Evolutionary conservation across 92 coral and sea anemone species (phyloP).

Genomic region (Palythoa heliodiscus): DNA sequence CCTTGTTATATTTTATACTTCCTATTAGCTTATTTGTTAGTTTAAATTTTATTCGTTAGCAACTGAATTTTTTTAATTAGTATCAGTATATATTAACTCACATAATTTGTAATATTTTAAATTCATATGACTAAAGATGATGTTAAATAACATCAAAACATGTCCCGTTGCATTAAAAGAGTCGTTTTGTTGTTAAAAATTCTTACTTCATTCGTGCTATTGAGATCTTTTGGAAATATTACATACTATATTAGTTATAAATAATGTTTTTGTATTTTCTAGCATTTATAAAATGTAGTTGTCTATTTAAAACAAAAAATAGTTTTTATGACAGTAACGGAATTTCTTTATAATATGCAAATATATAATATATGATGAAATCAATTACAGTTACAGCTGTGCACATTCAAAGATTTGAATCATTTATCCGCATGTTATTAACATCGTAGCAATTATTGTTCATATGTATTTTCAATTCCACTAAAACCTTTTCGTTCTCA

Average conservation of each 20-base stretch:
- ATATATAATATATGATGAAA: neutral
- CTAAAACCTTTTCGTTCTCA: neutral
- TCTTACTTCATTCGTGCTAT: too few species aligned
- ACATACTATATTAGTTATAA: neutral
- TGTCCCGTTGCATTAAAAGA: too few species aligned
- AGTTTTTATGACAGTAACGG: neutral
- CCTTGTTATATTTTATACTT: too few species aligned
- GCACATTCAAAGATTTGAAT: neutral
- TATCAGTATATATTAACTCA: too few species aligned
- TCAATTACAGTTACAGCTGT: neutral
- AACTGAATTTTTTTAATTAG: too few species aligned
- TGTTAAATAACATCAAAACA: too few species aligned
- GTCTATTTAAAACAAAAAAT: conserved; percentile 1
- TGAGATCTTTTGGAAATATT: too few species aligned
- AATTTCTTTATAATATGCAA: neutral
- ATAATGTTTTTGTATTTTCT: neutral
- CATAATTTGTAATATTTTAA: too few species aligned
- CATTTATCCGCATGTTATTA: neutral
- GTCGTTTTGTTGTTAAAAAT: too few species aligned
- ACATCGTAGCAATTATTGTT: neutral
- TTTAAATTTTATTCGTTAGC: too few species aligned
- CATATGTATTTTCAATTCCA: neutral
- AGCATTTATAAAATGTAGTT: neutral
- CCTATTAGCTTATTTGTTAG: too few species aligned
- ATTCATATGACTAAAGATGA: too few species aligned